Evolutionary conservation across 1,140 invertebrate genomes (phyloP), one percentile per base, ranked within the genome.

Genomic region (Camponotus pennsylvanicus): DNA sequence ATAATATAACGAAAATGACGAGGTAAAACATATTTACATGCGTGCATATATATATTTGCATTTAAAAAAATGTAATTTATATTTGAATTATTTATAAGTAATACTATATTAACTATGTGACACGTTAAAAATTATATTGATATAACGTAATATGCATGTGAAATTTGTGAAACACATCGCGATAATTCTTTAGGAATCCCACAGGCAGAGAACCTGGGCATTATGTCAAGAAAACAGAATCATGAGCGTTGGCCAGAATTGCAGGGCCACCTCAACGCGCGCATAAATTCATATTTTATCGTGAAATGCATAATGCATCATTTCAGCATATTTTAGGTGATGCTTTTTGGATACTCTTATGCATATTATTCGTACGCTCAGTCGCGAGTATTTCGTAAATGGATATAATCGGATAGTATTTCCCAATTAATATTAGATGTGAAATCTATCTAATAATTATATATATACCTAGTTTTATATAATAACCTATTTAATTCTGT

Each of bases 241-340:
- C 88, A 86, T 9, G 59, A 77, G 40, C 59, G 37, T 63, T 64
- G 11, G 82, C 59, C 37, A 15, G 61, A 59, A 78, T 67, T 57
- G 52, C 64, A 21, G 75, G 76, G 69, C 63, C 55, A 87, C 89
- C 79, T 90, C 89, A 88, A 87, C 79, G 84, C 59, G 75, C 64
- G 89, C 86, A 90, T 90, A 90, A 90, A 90, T 89, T 90, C 86
- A 89, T 88, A 90, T 86, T 88, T 92, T 89, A 86, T 90, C 83
- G 67, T 83, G 84, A 76, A 85, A 90, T 90, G 80, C 88, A 90
- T 90, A 87, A 90, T 90, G 88, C 88, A 90, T 89, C 71, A 76
- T 84, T 82, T 77, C 69, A 73, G 88, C 85, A 83, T 90, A 90
- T 90, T 90, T 90, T 87, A 89, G 76, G 61, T 84, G 80, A 57